A percentile compares a stretch with the other conserved stretches of the same genome.
phyloP scores from a whole-genome alignment of 1,140 invertebrate species.

The Orius insidiosus region DNA sequence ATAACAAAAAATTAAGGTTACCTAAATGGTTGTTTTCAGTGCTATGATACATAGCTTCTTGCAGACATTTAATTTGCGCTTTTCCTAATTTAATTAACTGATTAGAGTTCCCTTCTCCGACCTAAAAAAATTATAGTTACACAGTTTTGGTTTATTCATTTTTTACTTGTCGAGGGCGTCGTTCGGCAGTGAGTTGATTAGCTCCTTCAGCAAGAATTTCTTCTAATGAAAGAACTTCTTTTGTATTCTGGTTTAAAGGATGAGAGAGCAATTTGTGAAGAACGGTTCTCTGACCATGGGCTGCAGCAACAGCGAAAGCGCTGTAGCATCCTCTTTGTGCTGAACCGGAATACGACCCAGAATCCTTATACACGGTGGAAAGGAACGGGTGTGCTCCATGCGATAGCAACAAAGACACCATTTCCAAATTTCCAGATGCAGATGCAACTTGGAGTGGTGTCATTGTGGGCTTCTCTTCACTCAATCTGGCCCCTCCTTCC shows the following conservation, averaged over 20 bases:
- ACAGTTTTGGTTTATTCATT: no score
- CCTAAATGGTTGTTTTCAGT: constrained; percentile 76
- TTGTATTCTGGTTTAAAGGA: constrained; percentile 40
- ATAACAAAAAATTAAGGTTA: constrained; percentile 24
- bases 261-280: constrained; percentile 63
- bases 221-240: constrained; percentile 69
- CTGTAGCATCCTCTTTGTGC: constrained; percentile 67
- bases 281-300: constrained; percentile 60
- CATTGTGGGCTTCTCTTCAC: constrained; percentile 68
- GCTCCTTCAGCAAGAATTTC: constrained; percentile 76
- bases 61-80: constrained; percentile 62
- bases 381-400: constrained; percentile 75
- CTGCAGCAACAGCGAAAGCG: constrained; percentile 70
- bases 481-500: constrained; percentile 64
- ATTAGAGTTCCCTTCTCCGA: constrained; percentile 6
- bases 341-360: constrained; percentile 64
- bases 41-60: constrained; percentile 85
- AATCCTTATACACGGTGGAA: constrained; percentile 64
- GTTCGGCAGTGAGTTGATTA: constrained; percentile 23
- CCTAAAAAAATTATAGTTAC: neutral
- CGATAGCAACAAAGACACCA: constrained; percentile 58
- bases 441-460: constrained; percentile 73
- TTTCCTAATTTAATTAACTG: constrained; percentile 46
- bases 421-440: constrained; percentile 60
- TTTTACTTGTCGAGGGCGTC: constrained; percentile 12